Evolutionary conservation across 1,140 invertebrate genomes (phyloP), one percentile per base, ranked within the genome.

Genomic region (Drosophila gunungcola): DNA sequence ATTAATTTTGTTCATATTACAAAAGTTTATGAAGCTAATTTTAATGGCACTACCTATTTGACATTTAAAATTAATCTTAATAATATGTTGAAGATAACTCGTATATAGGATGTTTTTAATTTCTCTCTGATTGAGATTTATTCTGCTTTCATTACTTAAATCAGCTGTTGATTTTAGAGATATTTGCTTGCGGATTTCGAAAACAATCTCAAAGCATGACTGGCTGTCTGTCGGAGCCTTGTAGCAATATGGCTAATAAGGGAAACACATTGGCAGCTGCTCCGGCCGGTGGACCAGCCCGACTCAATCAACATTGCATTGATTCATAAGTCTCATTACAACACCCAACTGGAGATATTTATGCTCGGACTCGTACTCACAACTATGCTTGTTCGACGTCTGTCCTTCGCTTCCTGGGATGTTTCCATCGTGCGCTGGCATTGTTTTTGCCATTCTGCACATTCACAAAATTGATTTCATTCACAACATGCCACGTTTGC

Each of bases 381-480:
- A 34, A 61, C 49, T 62, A 63, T 41, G 70, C 64, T 36, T 34
- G 49, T 21, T 36, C 9, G 32, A 2, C 21, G 55, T 36, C 46
- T 39, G 56, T 74, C 60, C 51, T 43, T 45, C 61, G 51, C 67
- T 48, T 70, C 68, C 67, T 72, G 68, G 65, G 64, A 72, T 70
- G 65, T 46, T 34, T 74, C 51, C 53, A 45, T 74, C 53, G 72
- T 51, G 48, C 48, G 48, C 5, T 51, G 29, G 48, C n/a, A 51
- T 51, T 51, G 48, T 77, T 82, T 76, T 80, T 80, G 67, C 73
- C 82, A 81, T 86, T 77, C 84, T 84, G 80, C 69, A 90, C 84
- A 89, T 89, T 84, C 84, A 89, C 80, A 80, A 89, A 88, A 88
- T 88, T 82, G 79, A 83, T 88, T 90, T 90, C 88, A 90, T 90